Evolutionary conservation across 2,888 invertebrate species (phyloP), one percentile per base, ranked within the genome.

Genomic region (Monoplex corrugatus): DNA sequence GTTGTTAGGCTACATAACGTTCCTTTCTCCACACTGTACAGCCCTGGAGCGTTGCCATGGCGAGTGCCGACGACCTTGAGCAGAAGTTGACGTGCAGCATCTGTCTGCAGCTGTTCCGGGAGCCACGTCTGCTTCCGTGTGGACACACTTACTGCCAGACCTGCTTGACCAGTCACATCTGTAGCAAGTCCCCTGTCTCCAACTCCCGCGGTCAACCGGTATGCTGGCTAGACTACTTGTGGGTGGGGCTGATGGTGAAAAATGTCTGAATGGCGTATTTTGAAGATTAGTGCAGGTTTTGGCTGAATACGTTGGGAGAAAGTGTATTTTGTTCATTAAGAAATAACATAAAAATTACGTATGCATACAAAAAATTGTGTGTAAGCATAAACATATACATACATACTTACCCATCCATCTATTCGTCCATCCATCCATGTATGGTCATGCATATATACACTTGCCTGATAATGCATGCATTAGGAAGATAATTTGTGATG

Each of bases 11-110:
- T 50, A 50, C n/a, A n/a, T n/a, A n/a, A n/a, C n/a, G n/a, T n/a
- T n/a, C n/a, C n/a, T n/a, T n/a, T n/a, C n/a, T n/a, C n/a, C n/a
- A n/a, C n/a, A n/a, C n/a, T n/a, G 5, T 8, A 32, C 84, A 86
- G 86, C 68, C 44, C 8, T 72, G 63, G 23, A 86, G 86, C 43
- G 84, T 32, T 8, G 63, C 83, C 40, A 86, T 90, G 88, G 45
- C 87, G 35, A 50, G 44, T 0, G 44, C 87, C 13, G 57, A 85
- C 1, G 89, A 87, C 87, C 83, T 89, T 23, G 89, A 89, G 68
- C 83, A 87, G 87, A 89, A 89, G 75, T 78, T 89, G 57, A 83
- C 84, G 50, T 89, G 89, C 84, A 89, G 87, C 40, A 89, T 89
- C 75, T 89, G 89, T 44, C 84, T 89, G 50, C 87, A 89, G 43